Evolutionary conservation across 2,113 vertebrate genomes (phyloP).

Genomic region (Nothoprocta perdicaria): DNA sequence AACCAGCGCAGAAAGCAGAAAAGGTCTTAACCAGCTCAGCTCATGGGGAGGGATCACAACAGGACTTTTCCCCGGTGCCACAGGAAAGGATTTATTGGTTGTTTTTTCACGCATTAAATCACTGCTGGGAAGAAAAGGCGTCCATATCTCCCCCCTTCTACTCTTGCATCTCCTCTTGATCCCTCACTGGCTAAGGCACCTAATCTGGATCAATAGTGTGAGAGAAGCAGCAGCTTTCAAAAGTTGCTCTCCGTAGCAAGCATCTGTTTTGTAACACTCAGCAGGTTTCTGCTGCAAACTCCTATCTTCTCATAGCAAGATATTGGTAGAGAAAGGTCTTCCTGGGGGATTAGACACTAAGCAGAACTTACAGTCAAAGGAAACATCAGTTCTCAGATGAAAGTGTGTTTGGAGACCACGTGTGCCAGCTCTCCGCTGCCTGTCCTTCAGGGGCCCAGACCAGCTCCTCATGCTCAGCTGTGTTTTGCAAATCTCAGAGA

Average conservation of each 20-base stretch:
- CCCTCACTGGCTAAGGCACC: neutral
- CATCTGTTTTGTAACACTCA: neutral
- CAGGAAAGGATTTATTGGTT: neutral
- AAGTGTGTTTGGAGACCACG: neutral
- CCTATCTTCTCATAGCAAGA: neutral
- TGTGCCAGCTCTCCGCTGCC: neutral
- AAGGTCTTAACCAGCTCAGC: neutral
- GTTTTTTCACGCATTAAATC: neutral
- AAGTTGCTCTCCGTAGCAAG: neutral
- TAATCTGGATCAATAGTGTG: neutral
- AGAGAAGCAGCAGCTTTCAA: neutral
- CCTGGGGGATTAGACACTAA: rapidly evolving
- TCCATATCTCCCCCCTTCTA: rapidly evolving
- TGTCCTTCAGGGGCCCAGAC: rapidly evolving
- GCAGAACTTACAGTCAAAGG: neutral
- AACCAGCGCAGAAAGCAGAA: neutral
- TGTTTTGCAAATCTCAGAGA: neutral
- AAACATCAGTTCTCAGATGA: neutral
- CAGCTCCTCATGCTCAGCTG: neutral
- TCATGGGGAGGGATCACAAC: rapidly evolving
- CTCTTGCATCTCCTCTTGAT: neutral
- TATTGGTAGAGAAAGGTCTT: neutral
- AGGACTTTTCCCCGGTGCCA: neutral
- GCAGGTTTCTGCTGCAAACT: neutral
- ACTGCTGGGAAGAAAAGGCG: neutral